Base-by-base conservation (phyloP, 2,113 vertebrate genomes). In the Rhynchomys soricoides region DNA sequence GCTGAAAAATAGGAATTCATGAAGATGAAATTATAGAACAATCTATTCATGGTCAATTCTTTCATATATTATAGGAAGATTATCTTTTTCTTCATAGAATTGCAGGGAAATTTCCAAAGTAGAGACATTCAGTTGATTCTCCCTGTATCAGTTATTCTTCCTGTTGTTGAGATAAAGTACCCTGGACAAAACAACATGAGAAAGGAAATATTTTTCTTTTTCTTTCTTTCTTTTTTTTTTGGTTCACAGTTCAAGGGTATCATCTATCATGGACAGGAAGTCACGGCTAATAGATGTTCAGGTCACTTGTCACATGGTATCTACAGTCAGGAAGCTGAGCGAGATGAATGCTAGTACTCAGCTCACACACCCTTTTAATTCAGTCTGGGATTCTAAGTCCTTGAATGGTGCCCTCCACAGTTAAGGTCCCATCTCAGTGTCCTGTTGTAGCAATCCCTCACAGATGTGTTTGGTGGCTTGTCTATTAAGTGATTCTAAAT, bases 11-110 rank as follows among this genome's bases (percentile, higher is more conserved):
- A n/a, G n/a, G 37, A 70, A 64, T 66, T 62, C 19, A 50, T 66
- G 24, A 78, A 31, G n/a, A 37, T 29, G 19, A 70, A 10, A 10
- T 77, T 62, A 71, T 9, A 64, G 26, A 82, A 40, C 2, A 26
- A 43, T 64, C 8, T 89, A 3, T 64, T 77, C 17, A 93, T 10
- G 52, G 43, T 66, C 48, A 86, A 19, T 10, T 59, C 17, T 85
- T 74, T 64, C 7, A 59, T 77, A 31, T 68, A n/a, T 88, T 70
- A 37, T 15, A 86, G 48, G 29, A 74, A 45, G 55, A 93, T 34
- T 21, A 29, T 86, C 43, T 87, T 94, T 96, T 74, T 96, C n/a
- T 95, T 70, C 17, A 73, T 81, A 94, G 62, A 52, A 96, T 66
- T 70, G 40, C 55, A 85, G 59, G 59, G 68, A 50, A 74, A 3